phyloP scores from a whole-genome alignment of 2,888 invertebrate genomes.

The Drosophila koepferae region DNA sequence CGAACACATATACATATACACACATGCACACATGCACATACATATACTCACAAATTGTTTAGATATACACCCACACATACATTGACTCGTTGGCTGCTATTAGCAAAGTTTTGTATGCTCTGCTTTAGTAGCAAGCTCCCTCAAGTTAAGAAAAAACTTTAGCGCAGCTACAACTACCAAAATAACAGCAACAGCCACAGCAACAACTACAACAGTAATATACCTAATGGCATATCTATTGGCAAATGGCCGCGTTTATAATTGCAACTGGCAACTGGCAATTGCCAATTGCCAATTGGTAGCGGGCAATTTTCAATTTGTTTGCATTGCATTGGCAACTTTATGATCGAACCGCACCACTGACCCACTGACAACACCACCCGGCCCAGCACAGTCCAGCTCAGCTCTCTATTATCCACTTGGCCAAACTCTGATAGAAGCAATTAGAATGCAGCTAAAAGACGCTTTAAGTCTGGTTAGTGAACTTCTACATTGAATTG shows the following conservation, averaged over 20 bases:
- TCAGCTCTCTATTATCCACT: background rate
- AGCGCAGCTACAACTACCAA: conserved; percentile 32
- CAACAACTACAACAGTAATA: conserved; percentile 14
- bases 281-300: conserved; percentile 43
- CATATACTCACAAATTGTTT: conserved; percentile 25
- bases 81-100: conserved; percentile 61
- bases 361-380: conserved; percentile 32
- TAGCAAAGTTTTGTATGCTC: conserved; percentile 69
- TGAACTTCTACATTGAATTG: background rate
- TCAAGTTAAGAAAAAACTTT: conserved; percentile 59
- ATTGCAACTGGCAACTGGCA: conserved; percentile 66
- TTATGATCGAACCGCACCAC: conserved; percentile 41
- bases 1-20: conserved; percentile 21
- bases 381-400: background rate
- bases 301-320: conserved; percentile 68
- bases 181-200: conserved; percentile 12
- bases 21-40: conserved; percentile 20
- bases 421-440: conserved; percentile 14
- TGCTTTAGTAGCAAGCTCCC: conserved; percentile 59
- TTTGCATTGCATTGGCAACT: conserved; percentile 52
- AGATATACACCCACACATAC: conserved; percentile 7
- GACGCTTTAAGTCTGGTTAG: conserved; percentile 28
- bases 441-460: conserved; percentile 52
- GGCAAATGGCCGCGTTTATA: conserved; percentile 65
- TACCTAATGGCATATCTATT: conserved; percentile 36